Evolutionary conservation across 1,140 invertebrate species (phyloP).

Genomic region (Caenorhabditis inopinata): DNA sequence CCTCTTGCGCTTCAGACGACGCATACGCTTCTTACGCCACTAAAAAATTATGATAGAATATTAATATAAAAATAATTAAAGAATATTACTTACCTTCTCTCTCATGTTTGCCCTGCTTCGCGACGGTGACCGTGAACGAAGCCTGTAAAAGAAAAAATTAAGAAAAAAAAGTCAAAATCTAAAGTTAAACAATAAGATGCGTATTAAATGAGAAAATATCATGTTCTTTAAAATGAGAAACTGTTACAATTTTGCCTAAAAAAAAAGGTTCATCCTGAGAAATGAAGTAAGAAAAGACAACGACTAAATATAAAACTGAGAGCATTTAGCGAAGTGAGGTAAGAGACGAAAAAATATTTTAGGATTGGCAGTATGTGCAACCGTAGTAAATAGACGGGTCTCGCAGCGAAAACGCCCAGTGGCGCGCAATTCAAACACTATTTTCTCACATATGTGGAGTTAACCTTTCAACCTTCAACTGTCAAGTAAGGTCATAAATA

Average conservation of each 20-base stretch:
- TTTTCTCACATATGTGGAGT: background rate
- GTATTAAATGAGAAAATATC: too few species aligned
- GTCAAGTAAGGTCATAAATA: too few species aligned
- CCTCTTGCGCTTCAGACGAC: constrained; percentile 49
- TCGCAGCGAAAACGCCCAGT: background rate
- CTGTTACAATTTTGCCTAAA: background rate
- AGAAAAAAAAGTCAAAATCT: background rate
- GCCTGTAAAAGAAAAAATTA: constrained; percentile 30
- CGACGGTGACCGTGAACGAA: constrained; percentile 30
- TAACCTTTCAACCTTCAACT: too few species aligned
- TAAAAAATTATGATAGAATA: too few species aligned
- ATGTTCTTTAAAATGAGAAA: too few species aligned
- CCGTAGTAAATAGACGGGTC: background rate
- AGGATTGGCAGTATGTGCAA: background rate
- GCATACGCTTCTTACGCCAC: constrained; percentile 48
- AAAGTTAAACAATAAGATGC: too few species aligned
- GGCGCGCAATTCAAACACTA: background rate
- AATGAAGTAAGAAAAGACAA: background rate
- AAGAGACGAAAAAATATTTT: background rate
- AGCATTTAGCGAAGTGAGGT: too few species aligned
- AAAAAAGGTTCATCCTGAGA: too few species aligned
- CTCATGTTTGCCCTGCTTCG: constrained; percentile 38
- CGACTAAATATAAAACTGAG: background rate
- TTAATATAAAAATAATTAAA: too few species aligned
- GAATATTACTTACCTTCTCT: constrained; percentile 30